phyloP scores from a whole-genome alignment of 2,888 invertebrate genomes.

The Agrochola lota region DNA sequence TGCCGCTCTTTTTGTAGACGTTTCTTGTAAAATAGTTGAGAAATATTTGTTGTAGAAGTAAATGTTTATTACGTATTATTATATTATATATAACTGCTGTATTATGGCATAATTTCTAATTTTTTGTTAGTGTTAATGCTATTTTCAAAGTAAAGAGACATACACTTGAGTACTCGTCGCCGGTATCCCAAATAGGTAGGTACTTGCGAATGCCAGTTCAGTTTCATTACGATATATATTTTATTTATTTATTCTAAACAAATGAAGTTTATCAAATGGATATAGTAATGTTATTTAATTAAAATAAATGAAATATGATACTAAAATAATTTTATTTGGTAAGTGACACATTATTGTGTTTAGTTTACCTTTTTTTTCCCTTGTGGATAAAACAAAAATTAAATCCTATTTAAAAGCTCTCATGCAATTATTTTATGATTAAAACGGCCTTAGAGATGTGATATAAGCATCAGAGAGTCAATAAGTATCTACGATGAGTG shows the following conservation, averaged over 20 bases:
- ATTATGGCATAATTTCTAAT: fast-evolving
- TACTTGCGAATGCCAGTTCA: not conserved
- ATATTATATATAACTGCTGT: not conserved
- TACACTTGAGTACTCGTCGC: slow-evolving; percentile 11
- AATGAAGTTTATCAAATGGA: not conserved
- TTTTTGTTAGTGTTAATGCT: not conserved
- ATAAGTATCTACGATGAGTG: not conserved
- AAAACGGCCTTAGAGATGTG: too few species aligned
- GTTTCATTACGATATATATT: slow-evolving; percentile 7
- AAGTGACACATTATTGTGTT: not conserved
- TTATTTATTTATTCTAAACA: not conserved
- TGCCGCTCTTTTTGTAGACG: slow-evolving; percentile 49
- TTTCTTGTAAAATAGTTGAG: slow-evolving; percentile 1
- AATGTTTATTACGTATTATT: fast-evolving
- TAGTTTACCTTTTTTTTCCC: too few species aligned
- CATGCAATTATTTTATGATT: not conserved
- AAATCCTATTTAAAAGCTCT: not conserved
- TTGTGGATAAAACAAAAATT: not conserved
- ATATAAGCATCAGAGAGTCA: not conserved
- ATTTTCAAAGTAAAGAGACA: not conserved
- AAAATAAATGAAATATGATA: not conserved
- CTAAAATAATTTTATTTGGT: fast-evolving
- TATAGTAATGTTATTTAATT: not conserved
- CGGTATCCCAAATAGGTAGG: slow-evolving; percentile 20
- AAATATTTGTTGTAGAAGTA: not conserved